Percentiles rank a stretch among this genome's conserved stretches.
These are phyloP conservation scores for Helicolenus hilgendorfi DNA, from an alignment of 2,797 vertebrate species.

Conservation along the genomic window DNA sequence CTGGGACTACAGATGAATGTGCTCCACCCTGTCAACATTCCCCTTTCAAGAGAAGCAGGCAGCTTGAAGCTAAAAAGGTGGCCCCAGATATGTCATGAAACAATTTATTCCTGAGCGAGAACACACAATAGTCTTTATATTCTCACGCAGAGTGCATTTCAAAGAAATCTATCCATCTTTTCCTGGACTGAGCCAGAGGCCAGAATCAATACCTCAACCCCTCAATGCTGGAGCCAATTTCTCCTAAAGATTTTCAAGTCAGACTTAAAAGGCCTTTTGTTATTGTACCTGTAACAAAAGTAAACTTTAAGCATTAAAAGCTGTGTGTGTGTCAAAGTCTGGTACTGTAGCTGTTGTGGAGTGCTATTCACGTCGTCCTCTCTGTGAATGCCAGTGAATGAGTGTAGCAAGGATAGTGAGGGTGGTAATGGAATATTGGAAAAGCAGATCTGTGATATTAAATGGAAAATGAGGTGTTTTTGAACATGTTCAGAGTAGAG, in stretches of 20 bases:
- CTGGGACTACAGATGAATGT: slow-evolving; percentile 73
- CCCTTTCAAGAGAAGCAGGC: slow-evolving; percentile 75
- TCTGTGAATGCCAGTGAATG: slow-evolving; percentile 16
- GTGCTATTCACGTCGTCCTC: background rate
- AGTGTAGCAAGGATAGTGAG: slow-evolving; percentile 9
- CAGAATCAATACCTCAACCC: slow-evolving; percentile 89
- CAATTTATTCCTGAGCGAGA: slow-evolving; percentile 86
- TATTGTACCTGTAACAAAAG: slow-evolving; percentile 91
- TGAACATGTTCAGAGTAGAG: background rate
- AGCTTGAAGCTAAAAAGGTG: slow-evolving; percentile 81
- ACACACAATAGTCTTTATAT: slow-evolving; percentile 88
- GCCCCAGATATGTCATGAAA: slow-evolving; percentile 86
- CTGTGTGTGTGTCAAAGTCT: slow-evolving; percentile 34
- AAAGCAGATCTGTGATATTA: slow-evolving; percentile 15
- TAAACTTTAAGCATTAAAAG: slow-evolving; percentile 87
- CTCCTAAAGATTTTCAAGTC: slow-evolving; percentile 92
- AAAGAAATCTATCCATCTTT: slow-evolving; percentile 92
- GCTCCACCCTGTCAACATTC: slow-evolving; percentile 81
- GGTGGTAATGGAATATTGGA: slow-evolving; percentile 23
- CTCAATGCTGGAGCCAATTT: slow-evolving; percentile 90
- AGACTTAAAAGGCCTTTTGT: slow-evolving; percentile 91
- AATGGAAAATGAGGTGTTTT: slow-evolving; percentile 13
- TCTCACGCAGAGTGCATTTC: slow-evolving; percentile 88
- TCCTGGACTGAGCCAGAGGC: slow-evolving; percentile 88
- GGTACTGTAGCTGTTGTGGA: slow-evolving; percentile 19